Evolutionary conservation across 2,888 invertebrate genomes (phyloP), one percentile per base, ranked within the genome.

Genomic region (Thereva nobilitata): DNA sequence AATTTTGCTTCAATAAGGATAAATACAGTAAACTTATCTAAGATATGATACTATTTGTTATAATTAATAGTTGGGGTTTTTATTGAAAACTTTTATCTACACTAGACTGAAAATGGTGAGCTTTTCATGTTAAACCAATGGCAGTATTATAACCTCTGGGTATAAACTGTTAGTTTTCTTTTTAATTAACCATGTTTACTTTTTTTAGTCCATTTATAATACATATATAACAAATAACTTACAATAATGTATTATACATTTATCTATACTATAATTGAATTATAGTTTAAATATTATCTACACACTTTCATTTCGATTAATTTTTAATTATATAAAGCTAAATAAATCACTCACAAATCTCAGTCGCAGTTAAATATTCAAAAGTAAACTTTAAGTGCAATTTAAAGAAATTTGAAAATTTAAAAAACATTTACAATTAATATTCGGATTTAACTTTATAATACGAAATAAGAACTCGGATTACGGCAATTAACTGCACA

Each of bases 1-100:
- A 42, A 42, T 42, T 42, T 42, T 42, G 42, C 9, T 42, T 42
- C 9, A 7, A 42, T 42, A 63, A 63, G 41, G 41, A 41, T 63
- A 63, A 61, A 63, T 54, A 59, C 67, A 69, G 67, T 64, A 69
- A 69, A 67, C 69, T 69, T 69, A 69, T 69, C 69, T 69, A 69
- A 54, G 69, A 69, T 69, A 69, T 69, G 69, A 69, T 66, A 68
- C 52, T 63, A 49, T 63, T 49, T 41, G 49, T 59, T 63, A 49
- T 59, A 23, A 23, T 23, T 23, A 23, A 23, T 23, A 23, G 23
- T 23, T 23, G 23, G 23, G 23, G 23, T 59, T 59, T 47, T 49
- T 47, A 59, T 47, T 59, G 59, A 59, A 40, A 59, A 59, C 59
- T 59, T 59, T 47, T 59, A 45, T 37, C 34, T 47, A 12, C 59